Conservation (phyloP, 2,888 invertebrate species). For the Hydraecia micacea region DNA sequence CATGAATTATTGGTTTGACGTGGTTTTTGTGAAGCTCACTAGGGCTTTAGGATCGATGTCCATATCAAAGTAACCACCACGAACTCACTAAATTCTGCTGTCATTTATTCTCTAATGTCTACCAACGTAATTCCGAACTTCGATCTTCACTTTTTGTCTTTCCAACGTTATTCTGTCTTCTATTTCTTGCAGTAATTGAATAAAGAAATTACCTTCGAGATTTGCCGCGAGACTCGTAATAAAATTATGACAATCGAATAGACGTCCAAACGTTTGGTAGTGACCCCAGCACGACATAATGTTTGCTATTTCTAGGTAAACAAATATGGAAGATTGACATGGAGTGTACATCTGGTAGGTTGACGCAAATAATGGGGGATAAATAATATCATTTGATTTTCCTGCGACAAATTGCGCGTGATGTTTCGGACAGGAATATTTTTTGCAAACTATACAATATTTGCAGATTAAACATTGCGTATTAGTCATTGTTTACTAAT, state of each 20-base stretch:
- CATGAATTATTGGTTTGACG: conserved; percentile 90
- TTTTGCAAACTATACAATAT: conserved; percentile 48
- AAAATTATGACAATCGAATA: conserved; percentile 87
- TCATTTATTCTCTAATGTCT: conserved; percentile 9
- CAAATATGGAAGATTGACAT: conserved; percentile 89
- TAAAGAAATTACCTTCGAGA: conserved; percentile 73
- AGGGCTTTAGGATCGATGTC: conserved; percentile 50
- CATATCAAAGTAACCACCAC: conserved; percentile 31
- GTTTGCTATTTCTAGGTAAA: conserved; percentile 89
- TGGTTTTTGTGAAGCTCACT: conserved; percentile 77
- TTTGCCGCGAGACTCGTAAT: conserved; percentile 74
- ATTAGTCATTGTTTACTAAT: conserved; percentile 12
- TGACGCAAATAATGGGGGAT: conserved; percentile 89
- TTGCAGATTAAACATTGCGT: conserved; percentile 41
- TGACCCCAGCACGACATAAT: conserved; percentile 84
- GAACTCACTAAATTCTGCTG: conserved; percentile 16
- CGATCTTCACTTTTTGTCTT: not conserved
- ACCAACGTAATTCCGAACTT: not conserved
- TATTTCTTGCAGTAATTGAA: conserved; percentile 54
- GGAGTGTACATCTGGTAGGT: conserved; percentile 88
- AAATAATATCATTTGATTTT: conserved; percentile 89
- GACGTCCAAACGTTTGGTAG: conserved; percentile 81
- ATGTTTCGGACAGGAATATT: conserved; percentile 70
- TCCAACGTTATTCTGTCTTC: conserved; percentile 26
- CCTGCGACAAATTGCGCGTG: conserved; percentile 85